Evolutionary conservation across 1,140 invertebrate genomes (phyloP), one percentile per base, ranked within the genome.

Genomic region (Steinernema feltiae): DNA sequence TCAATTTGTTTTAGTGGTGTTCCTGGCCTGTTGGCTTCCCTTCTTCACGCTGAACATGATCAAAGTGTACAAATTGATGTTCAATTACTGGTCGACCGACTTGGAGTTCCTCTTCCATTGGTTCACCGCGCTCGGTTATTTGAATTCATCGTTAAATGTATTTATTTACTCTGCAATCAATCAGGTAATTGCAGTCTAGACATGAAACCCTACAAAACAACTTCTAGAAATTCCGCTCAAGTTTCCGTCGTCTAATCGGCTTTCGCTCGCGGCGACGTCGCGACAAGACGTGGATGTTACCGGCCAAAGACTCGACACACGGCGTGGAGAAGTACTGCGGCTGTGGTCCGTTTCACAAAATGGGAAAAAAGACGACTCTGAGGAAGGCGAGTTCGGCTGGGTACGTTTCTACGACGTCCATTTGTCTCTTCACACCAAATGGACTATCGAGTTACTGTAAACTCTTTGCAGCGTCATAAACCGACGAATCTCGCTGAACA

Each of bases 131-230:
- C 77, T 85, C 0, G 84, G 84, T 17, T 85, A 85, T 74, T 71
- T 85, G n/a, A 85, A 85, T 73, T 83, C 81, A 30, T 86, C 82
- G 0, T 71, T 85, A 1, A 85, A 85, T 71, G 82, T 86, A 41
- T 82, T 86, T 48, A 86, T 85, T 71, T 85, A 85, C 69, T 81
- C 85, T 21, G 83, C 84, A 30, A 86, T 85, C 46, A 85, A 85
- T 74, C 86, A 86, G 48, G 83, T 85, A 48, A 15, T 41, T 31
- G 1, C 71, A 30, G 31, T n/a, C 21, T 77, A 21, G 12, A 2
- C 69, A 31, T 30, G 32, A 69, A 15, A 27, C 24, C 7, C 21
- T 1, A 7, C 7, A 72, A 17, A 15, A 72, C 48, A 21, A 72
- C 1, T 76, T 86, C 46, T 53, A 85, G 82, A 85, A 84, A 74